Base-by-base conservation (phyloP, 1,140 invertebrate genomes). In the Cherax destructor region DNA sequence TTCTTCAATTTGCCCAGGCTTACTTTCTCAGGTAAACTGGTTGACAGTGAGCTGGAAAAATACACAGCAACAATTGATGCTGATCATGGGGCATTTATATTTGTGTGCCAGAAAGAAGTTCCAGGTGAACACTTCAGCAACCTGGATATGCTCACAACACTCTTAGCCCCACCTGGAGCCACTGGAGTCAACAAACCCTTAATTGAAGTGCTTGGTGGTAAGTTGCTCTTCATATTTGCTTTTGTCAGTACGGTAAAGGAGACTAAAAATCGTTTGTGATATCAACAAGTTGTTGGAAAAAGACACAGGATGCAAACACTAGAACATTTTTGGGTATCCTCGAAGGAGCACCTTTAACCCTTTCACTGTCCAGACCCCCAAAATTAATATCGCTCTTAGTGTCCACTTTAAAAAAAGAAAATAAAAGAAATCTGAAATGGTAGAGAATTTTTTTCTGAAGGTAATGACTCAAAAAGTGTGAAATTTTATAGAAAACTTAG, bases 191-290 rank as follows among this genome's bases (percentile, higher is more conserved):
- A 91, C 41, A 91, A 78, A 52, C 88, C 88, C 24, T n/a, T 78
- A 10, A 85, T 91, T 72, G 88, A 91, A 80, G 88, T 91, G 65
- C 41, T 91, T 69, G 83, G 83, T 52, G 83, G 83, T 85, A 84
- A 91, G 88, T 90, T 11, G 56, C 5, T 5, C 56, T 59, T 47
- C 41, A 41, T 74, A 11, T 52, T 41, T 4, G 30, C 49, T 69
- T 84, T 11, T 84, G 18, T 9, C 9, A 59, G 56, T 59, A 59
- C 56, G 11, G 56, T 59, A 59, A 11, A 59, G 56, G 56, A n/a
- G n/a, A n/a, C n/a, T n/a, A n/a, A n/a, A n/a, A n/a, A n/a, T n/a
- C n/a, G n/a, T n/a, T n/a, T n/a, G n/a, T n/a, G n/a, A n/a, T n/a
- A n/a, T n/a, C n/a, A n/a, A n/a, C n/a, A n/a, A n/a, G n/a, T n/a